phyloP scores from a whole-genome alignment of 1,140 invertebrate genomes.

The Muscidifurax raptorellus region DNA sequence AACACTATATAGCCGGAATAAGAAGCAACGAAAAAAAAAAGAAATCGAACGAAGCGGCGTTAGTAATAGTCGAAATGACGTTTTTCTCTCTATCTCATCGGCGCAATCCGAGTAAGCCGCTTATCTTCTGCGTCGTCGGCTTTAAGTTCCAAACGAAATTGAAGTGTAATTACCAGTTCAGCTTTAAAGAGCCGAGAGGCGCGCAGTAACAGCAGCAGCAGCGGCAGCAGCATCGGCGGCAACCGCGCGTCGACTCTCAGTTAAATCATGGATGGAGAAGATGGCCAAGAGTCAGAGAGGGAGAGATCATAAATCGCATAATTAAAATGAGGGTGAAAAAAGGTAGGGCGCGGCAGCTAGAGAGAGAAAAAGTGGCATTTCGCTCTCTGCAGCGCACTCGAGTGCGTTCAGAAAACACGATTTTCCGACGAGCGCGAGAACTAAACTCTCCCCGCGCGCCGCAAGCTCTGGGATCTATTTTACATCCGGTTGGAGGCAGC shows the following conservation, averaged over 20 bases:
- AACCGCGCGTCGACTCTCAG: neutral
- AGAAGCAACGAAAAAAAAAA: neutral
- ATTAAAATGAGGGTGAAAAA: neutral
- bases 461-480: slow-evolving; percentile 4
- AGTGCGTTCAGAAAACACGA: neutral
- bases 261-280: neutral
- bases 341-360: neutral
- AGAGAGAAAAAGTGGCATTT: neutral
- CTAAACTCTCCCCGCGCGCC: too few relatives aligned
- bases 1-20: neutral
- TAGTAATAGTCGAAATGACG: neutral
- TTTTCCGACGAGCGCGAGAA: neutral
- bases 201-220: neutral
- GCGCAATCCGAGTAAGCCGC: neutral
- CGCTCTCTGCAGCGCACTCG: neutral
- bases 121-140: slow-evolving; percentile 3
- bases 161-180: slow-evolving; percentile 15
- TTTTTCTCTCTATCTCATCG: neutral
- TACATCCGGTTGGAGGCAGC: slow-evolving; percentile 13
- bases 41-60: too few relatives aligned
- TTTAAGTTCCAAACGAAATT: slow-evolving; percentile 18
- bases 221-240: too few relatives aligned
- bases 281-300: neutral
- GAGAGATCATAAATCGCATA: neutral
- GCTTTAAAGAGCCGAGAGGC: neutral